These are phyloP conservation scores for Axea sp. DNA, from an alignment of 2,888 invertebrate genomes.

Conservation along the genomic window DNA sequence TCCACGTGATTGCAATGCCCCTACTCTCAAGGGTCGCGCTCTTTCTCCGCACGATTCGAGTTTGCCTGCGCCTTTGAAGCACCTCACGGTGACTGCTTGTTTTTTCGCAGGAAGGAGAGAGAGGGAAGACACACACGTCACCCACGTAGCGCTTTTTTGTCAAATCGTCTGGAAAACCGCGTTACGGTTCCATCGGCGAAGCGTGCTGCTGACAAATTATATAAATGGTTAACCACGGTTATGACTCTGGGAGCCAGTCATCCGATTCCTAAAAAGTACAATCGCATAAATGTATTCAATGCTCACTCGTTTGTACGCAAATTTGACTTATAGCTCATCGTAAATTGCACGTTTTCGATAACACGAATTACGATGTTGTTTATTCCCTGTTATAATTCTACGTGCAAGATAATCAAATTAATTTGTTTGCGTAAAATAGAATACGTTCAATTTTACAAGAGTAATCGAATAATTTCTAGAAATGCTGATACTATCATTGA, in stretches of 20 bases:
- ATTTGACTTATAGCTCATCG: constrained; percentile 21
- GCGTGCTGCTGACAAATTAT: constrained; percentile 78
- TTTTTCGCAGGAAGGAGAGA: constrained; percentile 57
- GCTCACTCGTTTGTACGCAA: constrained; percentile 36
- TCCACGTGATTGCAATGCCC: constrained; percentile 72
- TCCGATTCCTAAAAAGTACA: constrained; percentile 35
- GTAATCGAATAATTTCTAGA: too few relatives aligned
- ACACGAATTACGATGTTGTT: background rate
- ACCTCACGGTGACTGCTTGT: constrained; percentile 56
- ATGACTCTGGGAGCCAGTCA: constrained; percentile 38
- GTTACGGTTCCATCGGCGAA: constrained; percentile 67
- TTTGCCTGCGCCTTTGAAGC: constrained; percentile 60
- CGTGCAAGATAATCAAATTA: too few relatives aligned
- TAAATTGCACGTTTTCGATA: constrained; percentile 12
- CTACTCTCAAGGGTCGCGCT: constrained; percentile 51
- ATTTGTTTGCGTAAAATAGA: too few relatives aligned
- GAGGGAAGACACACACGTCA: constrained; percentile 68
- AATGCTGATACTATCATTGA: too few relatives aligned
- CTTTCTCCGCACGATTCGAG: constrained; percentile 59
- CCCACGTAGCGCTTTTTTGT: constrained; percentile 73
- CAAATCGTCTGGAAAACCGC: constrained; percentile 78
- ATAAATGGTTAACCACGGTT: constrained; percentile 71
- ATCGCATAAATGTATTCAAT: constrained; percentile 56
- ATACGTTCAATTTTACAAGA: too few relatives aligned
- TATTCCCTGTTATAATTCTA: too few relatives aligned